Conservation (phyloP, 2,797 vertebrate genomes). For the Phaenicophaeus curvirostris region DNA sequence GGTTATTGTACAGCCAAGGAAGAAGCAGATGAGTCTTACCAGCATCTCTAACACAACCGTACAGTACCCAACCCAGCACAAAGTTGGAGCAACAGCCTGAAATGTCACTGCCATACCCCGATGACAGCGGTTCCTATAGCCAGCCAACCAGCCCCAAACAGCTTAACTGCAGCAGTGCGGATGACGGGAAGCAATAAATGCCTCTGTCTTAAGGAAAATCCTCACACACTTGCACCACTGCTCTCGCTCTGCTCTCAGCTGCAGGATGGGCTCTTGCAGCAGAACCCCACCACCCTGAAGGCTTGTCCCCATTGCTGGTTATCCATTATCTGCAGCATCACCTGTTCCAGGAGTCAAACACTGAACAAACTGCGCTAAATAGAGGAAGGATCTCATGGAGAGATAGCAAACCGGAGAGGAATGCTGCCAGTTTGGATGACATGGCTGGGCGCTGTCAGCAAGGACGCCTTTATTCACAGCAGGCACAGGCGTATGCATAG, state of each 20-base stretch:
- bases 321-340: neutral
- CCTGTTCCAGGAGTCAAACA: neutral
- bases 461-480: neutral
- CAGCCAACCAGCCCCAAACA: neutral
- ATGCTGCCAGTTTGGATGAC: neutral
- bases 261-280: neutral
- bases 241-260: neutral
- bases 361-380: neutral
- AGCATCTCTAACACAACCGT: neutral
- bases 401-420: neutral
- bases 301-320: neutral
- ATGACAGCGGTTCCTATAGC: neutral
- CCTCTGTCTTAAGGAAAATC: neutral
- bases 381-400: accelerated
- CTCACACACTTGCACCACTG: accelerated
- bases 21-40: neutral
- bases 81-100: neutral
- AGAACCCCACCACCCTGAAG: neutral
- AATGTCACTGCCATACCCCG: neutral
- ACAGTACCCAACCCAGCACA: neutral
- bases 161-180: neutral
- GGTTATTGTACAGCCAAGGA: neutral
- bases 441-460: neutral
- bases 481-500: neutral
- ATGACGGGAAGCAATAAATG: neutral